Conservation (phyloP, 2,888 invertebrate species). For the Drosophila formosana region DNA sequence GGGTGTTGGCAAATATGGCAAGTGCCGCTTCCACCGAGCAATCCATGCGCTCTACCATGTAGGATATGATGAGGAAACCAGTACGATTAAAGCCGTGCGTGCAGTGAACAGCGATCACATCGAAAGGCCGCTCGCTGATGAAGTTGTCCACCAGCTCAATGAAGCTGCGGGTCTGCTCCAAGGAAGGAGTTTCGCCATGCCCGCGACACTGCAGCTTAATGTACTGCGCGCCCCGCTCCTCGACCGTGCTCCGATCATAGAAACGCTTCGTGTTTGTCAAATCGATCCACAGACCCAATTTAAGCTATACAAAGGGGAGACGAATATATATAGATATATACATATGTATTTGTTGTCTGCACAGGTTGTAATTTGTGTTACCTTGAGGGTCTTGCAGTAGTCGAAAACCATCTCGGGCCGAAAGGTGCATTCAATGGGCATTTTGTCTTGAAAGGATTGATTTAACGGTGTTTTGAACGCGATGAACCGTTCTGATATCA, state of each 20-base stretch:
- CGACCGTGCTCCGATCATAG: constrained; percentile 93
- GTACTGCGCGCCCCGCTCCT: constrained; percentile 91
- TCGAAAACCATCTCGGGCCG: constrained; percentile 94
- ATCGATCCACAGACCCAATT: constrained; percentile 98
- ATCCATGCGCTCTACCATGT: constrained; percentile 93
- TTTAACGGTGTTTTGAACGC: constrained; percentile 92
- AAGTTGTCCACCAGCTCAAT: constrained; percentile 92
- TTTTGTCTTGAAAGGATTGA: constrained; percentile 92
- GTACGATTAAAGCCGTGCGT: constrained; percentile 99
- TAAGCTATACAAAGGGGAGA: constrained; percentile 87
- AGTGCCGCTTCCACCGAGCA: constrained; percentile 94
- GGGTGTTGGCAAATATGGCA: constrained; percentile 88
- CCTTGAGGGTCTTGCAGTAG: constrained; percentile 91
- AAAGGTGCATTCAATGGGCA: constrained; percentile 93
- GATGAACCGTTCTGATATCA: constrained; percentile 93
- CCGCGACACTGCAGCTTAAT: constrained; percentile 95
- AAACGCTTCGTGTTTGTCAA: constrained; percentile 97
- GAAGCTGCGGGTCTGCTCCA: constrained; percentile 93
- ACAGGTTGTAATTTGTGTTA: constrained; percentile 78
- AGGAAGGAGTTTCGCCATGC: constrained; percentile 95
- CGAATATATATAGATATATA: neutral
- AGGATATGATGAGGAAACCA: constrained; percentile 97
- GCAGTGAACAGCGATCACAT: constrained; percentile 92
- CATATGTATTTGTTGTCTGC: no score
- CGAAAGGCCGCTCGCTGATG: constrained; percentile 91